These are phyloP conservation scores for Rapana venosa DNA, from an alignment of 2,888 invertebrate genomes.

Conservation along the genomic window DNA sequence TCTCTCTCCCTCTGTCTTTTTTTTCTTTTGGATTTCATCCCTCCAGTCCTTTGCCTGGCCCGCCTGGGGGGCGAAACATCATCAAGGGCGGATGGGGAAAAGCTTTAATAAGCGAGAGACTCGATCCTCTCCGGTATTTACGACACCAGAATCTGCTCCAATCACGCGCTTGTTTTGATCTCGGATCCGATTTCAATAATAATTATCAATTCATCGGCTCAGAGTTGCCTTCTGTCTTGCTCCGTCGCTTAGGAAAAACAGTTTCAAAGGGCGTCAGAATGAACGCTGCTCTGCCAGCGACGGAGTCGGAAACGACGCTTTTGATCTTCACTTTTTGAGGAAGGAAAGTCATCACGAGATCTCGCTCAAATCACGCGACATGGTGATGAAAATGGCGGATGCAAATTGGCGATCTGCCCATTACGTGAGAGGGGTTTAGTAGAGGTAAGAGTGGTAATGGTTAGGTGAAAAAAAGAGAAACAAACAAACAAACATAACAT, in stretches of 20 bases:
- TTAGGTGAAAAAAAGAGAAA: too few relatives aligned
- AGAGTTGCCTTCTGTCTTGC: not conserved
- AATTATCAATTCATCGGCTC: constrained; percentile 34
- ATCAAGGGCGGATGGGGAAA: not conserved
- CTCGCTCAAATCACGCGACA: constrained; percentile 37
- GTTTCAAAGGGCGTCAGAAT: constrained; percentile 33
- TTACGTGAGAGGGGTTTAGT: not conserved
- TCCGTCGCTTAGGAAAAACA: not conserved
- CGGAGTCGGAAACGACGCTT: constrained; percentile 12
- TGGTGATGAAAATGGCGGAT: constrained; percentile 29
- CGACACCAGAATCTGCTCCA: not conserved
- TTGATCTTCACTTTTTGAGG: constrained; percentile 26
- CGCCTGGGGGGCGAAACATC: constrained; percentile 2
- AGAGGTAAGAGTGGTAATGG: not conserved
- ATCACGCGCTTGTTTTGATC: not conserved
- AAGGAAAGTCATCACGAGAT: constrained; percentile 33
- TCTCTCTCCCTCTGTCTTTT: not conserved
- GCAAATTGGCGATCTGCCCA: constrained; percentile 13
- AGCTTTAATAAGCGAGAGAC: not conserved
- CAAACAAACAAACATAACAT: not conserved
- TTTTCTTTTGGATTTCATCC: not conserved
- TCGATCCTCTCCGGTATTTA: not conserved
- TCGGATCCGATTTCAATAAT: constrained; percentile 30
- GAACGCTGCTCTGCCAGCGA: not conserved
- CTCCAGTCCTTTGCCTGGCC: not conserved